Conservation (phyloP, 30 jellyfish, hydroid and myxozoan species). For the Morbakka virulenta region DNA sequence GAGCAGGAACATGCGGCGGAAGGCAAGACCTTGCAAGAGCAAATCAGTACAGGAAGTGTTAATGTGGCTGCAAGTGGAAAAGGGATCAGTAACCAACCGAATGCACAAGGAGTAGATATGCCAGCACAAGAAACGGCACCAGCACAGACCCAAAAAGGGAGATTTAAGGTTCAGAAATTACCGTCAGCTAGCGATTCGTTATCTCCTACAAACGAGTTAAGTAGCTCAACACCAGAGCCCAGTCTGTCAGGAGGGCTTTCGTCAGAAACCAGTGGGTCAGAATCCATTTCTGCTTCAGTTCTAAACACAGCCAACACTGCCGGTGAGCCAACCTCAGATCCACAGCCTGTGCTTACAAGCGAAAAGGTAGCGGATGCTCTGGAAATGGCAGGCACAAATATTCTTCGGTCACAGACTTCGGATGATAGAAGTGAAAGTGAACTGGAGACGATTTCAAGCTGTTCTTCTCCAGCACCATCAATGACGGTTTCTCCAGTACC, state of each 20-base stretch:
- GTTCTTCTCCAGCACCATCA: neutral
- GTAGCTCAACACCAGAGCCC: neutral
- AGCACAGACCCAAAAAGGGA: neutral
- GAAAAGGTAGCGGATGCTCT: neutral
- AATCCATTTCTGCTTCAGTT: neutral
- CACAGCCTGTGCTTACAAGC: neutral
- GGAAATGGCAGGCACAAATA: neutral
- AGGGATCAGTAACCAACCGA: too few species aligned
- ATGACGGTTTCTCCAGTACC: neutral
- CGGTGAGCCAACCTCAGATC: neutral
- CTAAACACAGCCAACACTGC: neutral
- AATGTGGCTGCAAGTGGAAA: too few species aligned
- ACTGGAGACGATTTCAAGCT: neutral
- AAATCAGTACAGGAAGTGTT: conserved; percentile 35
- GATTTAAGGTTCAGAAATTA: neutral
- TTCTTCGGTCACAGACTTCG: neutral
- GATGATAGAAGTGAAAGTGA: neutral
- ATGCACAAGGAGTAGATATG: neutral
- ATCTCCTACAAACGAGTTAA: neutral
- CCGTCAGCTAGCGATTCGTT: neutral
- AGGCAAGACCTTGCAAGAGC: conserved; percentile 61
- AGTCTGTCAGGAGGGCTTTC: neutral
- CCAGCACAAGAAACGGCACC: neutral
- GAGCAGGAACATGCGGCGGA: conserved; percentile 8
- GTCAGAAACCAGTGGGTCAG: neutral